These are phyloP conservation scores for Mesembrinibis cayennensis DNA, from an alignment of 2,113 vertebrate genomes.

Conservation along the genomic window DNA sequence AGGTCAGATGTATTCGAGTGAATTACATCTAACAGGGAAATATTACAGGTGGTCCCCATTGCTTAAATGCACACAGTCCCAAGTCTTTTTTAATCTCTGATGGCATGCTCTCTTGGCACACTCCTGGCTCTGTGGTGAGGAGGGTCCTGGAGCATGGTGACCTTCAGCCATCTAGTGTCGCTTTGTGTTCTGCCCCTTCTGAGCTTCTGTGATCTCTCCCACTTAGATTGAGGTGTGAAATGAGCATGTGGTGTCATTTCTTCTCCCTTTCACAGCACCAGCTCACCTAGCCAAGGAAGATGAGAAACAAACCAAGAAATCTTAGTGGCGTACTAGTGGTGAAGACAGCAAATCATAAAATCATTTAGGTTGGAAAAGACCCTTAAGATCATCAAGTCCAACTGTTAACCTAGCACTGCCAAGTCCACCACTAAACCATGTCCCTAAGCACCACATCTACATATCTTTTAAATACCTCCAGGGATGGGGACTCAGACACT, in stretches of 20 bases:
- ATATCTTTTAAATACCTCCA: background rate
- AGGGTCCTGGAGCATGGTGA: background rate
- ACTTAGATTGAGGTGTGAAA: background rate
- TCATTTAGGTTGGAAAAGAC: background rate
- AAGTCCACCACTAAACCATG: background rate
- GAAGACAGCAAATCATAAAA: background rate
- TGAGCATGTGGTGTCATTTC: background rate
- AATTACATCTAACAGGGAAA: background rate
- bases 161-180: background rate
- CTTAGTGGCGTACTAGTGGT: background rate
- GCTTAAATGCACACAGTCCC: background rate
- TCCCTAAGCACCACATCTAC: background rate
- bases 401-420: background rate
- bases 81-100: background rate
- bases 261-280: background rate
- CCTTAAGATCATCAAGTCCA: background rate
- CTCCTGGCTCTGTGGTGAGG: background rate
- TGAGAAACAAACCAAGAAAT: background rate
- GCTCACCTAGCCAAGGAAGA: background rate
- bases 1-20: background rate
- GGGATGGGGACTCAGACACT: background rate
- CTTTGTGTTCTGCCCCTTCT: background rate
- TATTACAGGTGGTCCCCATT: background rate
- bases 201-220: background rate
- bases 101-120: background rate